Conservation (phyloP, 2,113 vertebrate genomes). For the Crocuta crocuta region DNA sequence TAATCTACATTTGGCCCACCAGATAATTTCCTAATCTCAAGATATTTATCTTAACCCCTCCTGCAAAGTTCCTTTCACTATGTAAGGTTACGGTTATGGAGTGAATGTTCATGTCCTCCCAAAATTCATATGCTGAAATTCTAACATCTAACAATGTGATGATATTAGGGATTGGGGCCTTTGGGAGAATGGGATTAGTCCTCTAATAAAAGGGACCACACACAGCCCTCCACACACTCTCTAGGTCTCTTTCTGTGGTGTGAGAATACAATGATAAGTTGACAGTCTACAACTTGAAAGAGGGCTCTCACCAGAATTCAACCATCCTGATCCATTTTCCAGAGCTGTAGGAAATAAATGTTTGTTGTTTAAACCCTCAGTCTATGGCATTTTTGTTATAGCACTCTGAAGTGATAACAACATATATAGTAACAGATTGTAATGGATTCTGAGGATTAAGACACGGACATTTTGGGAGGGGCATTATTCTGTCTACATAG, state of each 20-base stretch:
- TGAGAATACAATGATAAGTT: background rate
- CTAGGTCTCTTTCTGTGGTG: background rate
- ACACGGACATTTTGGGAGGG: background rate
- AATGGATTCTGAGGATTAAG: background rate
- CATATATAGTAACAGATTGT: background rate
- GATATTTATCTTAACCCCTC: background rate
- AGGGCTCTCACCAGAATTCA: background rate
- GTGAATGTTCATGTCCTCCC: background rate
- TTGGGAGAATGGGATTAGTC: background rate
- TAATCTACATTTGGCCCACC: background rate
- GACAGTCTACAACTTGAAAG: background rate
- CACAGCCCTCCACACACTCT: background rate
- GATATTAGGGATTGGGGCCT: background rate
- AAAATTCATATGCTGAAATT: background rate
- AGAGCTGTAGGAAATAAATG: background rate
- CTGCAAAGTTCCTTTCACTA: background rate
- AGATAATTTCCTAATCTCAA: background rate
- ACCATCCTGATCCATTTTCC: background rate
- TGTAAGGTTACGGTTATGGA: background rate
- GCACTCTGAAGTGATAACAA: background rate
- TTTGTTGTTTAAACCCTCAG: background rate
- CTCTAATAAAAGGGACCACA: background rate
- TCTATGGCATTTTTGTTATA: background rate
- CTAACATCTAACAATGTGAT: background rate
- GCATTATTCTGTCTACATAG: background rate